phyloP scores from a whole-genome alignment of 2,797 vertebrate species.

The Sebastes steindachneri region DNA sequence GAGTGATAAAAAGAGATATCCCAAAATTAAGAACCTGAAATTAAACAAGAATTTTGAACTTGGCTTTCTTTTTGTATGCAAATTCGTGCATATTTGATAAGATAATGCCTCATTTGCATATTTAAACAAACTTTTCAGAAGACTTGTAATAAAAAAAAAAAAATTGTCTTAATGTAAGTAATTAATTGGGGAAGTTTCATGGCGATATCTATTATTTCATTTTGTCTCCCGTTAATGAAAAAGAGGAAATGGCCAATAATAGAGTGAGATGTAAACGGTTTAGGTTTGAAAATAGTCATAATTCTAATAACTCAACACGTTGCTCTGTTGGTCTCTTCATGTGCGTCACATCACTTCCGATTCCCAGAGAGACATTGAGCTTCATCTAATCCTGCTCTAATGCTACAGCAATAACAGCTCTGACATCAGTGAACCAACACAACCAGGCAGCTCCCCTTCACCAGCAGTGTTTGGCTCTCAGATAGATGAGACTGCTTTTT shows the following conservation, averaged over 20 bases:
- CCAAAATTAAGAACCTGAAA: too few species aligned
- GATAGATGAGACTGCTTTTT: slow-evolving; percentile 22
- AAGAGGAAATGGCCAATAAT: neutral
- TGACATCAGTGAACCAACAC: slow-evolving; percentile 1
- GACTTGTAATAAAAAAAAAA: too few species aligned
- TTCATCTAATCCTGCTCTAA: slow-evolving; percentile 41
- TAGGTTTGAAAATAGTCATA: neutral
- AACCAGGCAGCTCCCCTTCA: neutral
- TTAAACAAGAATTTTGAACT: too few species aligned
- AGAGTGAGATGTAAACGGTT: neutral
- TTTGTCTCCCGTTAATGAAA: neutral
- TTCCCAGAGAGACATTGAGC: slow-evolving; percentile 36
- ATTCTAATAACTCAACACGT: neutral
- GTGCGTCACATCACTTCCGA: slow-evolving; percentile 36
- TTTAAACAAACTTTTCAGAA: too few species aligned
- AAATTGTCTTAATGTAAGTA: too few species aligned
- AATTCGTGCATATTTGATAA: too few species aligned
- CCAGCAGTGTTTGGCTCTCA: neutral
- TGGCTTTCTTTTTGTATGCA: too few species aligned
- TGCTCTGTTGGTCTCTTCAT: neutral
- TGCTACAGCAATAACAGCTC: slow-evolving; percentile 12
- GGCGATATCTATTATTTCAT: too few species aligned
- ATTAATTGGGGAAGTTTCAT: too few species aligned
- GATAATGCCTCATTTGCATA: too few species aligned
- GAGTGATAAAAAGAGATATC: too few species aligned